Evolutionary conservation across 2,113 vertebrate genomes (phyloP).

Genomic region (Apeltes quadracus): DNA sequence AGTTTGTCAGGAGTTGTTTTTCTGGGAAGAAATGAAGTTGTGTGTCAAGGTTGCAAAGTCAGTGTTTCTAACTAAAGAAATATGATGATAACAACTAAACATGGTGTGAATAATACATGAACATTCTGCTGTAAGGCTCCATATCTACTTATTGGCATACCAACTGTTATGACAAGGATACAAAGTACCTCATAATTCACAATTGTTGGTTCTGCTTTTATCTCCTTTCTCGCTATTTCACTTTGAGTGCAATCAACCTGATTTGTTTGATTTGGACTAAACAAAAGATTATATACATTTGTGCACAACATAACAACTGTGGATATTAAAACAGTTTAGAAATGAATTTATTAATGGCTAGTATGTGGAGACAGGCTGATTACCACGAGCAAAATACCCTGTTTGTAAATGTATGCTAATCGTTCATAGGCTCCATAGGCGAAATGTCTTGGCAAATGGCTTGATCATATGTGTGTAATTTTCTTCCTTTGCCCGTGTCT

Average conservation of each 20-base stretch:
- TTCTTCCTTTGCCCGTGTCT: slow-evolving; percentile 61
- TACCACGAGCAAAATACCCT: neutral
- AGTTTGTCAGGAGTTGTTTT: neutral
- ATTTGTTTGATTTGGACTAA: neutral
- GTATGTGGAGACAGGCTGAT: neutral
- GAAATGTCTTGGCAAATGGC: neutral
- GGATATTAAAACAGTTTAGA: neutral
- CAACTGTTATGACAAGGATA: neutral
- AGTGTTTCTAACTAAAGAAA: neutral
- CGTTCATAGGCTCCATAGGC: slow-evolving; percentile 1
- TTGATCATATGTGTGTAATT: slow-evolving; percentile 10
- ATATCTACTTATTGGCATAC: neutral
- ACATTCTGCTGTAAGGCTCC: neutral
- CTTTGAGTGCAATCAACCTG: too few species aligned
- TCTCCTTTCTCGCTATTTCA: neutral
- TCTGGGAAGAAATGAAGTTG: slow-evolving; percentile 9
- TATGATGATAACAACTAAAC: neutral
- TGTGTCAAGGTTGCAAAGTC: neutral
- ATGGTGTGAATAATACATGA: neutral
- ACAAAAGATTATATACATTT: neutral
- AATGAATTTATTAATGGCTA: neutral
- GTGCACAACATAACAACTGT: neutral
- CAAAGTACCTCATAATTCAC: slow-evolving; percentile 21
- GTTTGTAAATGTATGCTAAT: neutral
- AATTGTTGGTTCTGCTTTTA: slow-evolving; percentile 16